Base-by-base conservation (phyloP, 1,140 invertebrate genomes). In the Venustaconcha ellipsiformis region DNA sequence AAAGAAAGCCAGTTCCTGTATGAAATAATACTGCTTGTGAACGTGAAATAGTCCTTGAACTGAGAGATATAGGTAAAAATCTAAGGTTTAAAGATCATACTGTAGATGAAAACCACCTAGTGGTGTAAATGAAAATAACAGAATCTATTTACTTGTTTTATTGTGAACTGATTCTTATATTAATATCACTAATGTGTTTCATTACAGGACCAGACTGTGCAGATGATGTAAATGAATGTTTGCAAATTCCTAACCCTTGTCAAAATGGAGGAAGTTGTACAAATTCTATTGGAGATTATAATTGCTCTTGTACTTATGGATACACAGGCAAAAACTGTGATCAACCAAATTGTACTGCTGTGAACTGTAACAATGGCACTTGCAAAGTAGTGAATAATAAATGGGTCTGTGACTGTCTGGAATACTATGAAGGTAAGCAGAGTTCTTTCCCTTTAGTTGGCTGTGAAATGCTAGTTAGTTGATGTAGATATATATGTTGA, bases 181-280 rank as follows among this genome's bases (percentile, higher is more conserved):
- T 70, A 72, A 67, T 59, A n/a, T 30, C 17, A 37, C 67, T 30
- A 6, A 70, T 57, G n/a, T n/a, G 23, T 67, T 67, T 74, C 14
- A 62, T 67, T 65, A 57, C 58, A 84, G 82, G 78, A 20, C 55
- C 48, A 84, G 94, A 94, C 69, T 97, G 96, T 88, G 94, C 96
- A 79, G 88, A 88, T 62, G 95, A 97, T 82, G 94, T 96, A 23
- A 92, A 97, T 90, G 96, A 97, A 89, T 97, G 96, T 88, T 69
- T 67, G 62, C 87, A 86, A 85, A 92, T 93, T 64, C 94, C n/a
- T n/a, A n/a, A n/a, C n/a, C n/a, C 95, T 17, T 97, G 96, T 86
- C 92, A 91, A 30, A 93, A 94, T 76, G 93, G 92, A 3, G 94
- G 93, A 1, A 92, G 91, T 2, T 96, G 95, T 87, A 86, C 87